A percentile compares a stretch with the other conserved stretches of the same genome.
phyloP scores from a whole-genome alignment of 2,888 invertebrate species.

The Plebejus melissa region DNA sequence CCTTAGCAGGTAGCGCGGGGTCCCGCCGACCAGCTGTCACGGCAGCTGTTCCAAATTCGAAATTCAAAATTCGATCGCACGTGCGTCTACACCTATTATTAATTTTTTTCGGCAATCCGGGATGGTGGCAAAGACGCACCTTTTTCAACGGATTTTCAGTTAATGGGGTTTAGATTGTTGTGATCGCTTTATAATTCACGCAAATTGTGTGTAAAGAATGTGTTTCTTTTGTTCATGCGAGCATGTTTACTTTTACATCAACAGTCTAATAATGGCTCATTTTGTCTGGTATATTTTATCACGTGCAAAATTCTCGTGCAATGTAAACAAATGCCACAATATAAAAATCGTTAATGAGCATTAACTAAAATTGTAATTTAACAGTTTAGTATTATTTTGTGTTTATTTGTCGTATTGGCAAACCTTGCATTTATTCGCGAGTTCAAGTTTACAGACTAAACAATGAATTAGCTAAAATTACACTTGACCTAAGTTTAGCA shows the following conservation, averaged over 20 bases:
- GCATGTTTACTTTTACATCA: not conserved
- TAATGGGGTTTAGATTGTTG: conserved; percentile 20
- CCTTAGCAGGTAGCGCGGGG: conserved; percentile 53
- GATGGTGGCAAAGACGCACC: conserved; percentile 45
- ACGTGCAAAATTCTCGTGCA: conserved; percentile 1
- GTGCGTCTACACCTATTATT: conserved; percentile 73
- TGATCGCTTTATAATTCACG: not conserved
- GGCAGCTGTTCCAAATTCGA: conserved; percentile 62
- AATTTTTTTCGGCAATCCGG: conserved; percentile 54
- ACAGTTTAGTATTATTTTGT: not conserved
- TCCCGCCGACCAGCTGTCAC: conserved; percentile 69
- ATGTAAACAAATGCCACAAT: not conserved
- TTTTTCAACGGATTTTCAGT: conserved; percentile 37
- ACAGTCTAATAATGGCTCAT: conserved; percentile 2
- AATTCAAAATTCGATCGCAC: conserved; percentile 54
- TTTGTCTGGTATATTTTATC: not conserved
- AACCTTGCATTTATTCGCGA: not conserved
- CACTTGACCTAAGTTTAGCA: not conserved
- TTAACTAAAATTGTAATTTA: not conserved
- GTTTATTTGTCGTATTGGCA: not conserved
- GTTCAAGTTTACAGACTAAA: not conserved
- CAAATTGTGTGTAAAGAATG: conserved; percentile 1
- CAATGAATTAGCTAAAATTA: not conserved
- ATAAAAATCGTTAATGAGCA: not conserved
- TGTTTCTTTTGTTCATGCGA: conserved; percentile 6